Evolutionary conservation across 2,888 invertebrate genomes (phyloP), one percentile per base, ranked within the genome.

Genomic region (Eulithis prunata): DNA sequence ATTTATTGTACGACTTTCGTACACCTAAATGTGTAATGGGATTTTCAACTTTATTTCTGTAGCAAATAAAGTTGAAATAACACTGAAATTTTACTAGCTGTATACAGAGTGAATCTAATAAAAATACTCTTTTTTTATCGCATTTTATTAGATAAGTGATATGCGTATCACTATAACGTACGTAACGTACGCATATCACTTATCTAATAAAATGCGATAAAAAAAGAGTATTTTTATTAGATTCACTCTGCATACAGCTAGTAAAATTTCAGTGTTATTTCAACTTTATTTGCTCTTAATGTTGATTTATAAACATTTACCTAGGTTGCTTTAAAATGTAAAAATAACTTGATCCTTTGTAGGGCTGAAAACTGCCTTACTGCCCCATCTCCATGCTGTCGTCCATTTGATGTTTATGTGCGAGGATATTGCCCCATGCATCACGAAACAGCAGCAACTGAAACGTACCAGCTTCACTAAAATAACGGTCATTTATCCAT

Each of bases 1-100:
- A 70, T 73, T 73, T 73, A 71, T 67, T 67, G 71, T 38, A 64
- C 63, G 60, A 64, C 59, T 69, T 64, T 59, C 49, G 54, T 54
- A 64, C 57, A 64, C 13, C 56, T n/a, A 51, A 38, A 13, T 14
- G 28, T 43, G 32, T 45, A 61, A 38, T 62, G 49, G 47, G 41
- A 66, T 60, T 67, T 68, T 68, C 58, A 55, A 55, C 69, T 61
- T 51, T 69, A 66, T 54, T n/a, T 5, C 10, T 8, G 8, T 11
- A 0, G 7, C 0, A 10, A 2, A 36, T 61, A 71, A 68, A 45
- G 57, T 57, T 55, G 54, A 68, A 56, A 51, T 10, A 60, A 41
- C 14, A 51, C 49, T 12, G 43, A 32, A 5, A 3, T 47, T 64
- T 32, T 38, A 49, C 7, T 38, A 58, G 0, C 8, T 7, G 8